Percentiles rank a stretch among this genome's conserved stretches.
Evolutionary conservation across 2,888 invertebrate species (phyloP).

Genomic region (Terebella lapidaria): DNA sequence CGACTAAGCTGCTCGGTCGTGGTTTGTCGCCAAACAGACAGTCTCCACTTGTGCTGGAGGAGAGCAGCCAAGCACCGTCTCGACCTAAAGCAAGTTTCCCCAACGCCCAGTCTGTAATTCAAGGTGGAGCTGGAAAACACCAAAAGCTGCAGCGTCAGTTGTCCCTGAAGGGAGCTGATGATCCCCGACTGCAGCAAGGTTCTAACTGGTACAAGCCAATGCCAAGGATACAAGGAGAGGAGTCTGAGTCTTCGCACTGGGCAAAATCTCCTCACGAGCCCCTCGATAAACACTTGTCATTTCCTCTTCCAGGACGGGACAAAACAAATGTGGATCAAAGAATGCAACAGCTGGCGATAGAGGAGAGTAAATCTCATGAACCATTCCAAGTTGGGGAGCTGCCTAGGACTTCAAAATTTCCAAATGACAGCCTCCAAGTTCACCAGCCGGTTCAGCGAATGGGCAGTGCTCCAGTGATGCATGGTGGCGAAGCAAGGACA

Average conservation of each 20-base stretch:
- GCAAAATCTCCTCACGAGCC: neutral
- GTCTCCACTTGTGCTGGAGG: neutral
- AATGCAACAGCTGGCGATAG: neutral
- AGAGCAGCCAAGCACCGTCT: neutral
- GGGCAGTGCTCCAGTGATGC: slow-evolving; percentile 30
- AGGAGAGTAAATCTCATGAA: neutral
- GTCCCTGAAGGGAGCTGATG: slow-evolving; percentile 75
- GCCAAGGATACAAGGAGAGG: neutral
- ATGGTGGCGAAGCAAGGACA: too few species aligned
- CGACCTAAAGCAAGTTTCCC: neutral
- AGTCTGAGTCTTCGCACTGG: neutral
- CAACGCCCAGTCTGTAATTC: neutral
- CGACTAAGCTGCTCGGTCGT: neutral
- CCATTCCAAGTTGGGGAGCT: neutral
- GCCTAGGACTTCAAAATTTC: neutral
- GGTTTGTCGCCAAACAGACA: neutral
- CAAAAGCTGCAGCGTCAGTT: slow-evolving; percentile 74
- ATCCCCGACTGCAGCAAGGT: slow-evolving; percentile 61
- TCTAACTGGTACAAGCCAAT: neutral
- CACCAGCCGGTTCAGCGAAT: slow-evolving; percentile 25
- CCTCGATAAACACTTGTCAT: neutral
- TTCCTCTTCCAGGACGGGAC: neutral
- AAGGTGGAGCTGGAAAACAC: slow-evolving; percentile 53
- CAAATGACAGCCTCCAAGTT: neutral
- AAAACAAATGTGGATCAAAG: too few species aligned